phyloP scores from a whole-genome alignment of 1,140 invertebrate genomes.

The Microplitis mediator region DNA sequence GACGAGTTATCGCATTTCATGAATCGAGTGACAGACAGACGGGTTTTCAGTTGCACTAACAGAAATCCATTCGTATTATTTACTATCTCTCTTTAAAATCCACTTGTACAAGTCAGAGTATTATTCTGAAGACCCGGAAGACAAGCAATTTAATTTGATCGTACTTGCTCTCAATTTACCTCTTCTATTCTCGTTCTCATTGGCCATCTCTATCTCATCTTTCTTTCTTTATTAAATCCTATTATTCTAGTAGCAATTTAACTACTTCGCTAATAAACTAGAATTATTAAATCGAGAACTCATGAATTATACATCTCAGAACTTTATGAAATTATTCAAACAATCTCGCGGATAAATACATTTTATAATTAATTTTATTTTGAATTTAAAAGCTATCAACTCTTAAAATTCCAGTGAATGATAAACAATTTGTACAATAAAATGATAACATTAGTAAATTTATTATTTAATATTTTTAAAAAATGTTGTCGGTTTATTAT shows the following conservation, averaged over 20 bases:
- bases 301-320: slow-evolving; percentile 6
- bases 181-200: neutral
- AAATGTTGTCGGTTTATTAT: too few species aligned
- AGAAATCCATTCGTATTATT: neutral
- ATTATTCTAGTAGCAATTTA: neutral
- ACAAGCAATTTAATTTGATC: slow-evolving; percentile 17
- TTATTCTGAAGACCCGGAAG: slow-evolving; percentile 20
- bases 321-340: neutral
- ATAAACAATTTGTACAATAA: too few species aligned
- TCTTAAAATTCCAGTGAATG: too few species aligned
- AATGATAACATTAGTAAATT: too few species aligned
- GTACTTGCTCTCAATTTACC: neutral
- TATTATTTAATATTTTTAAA: too few species aligned
- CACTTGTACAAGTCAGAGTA: neutral
- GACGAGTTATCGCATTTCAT: slow-evolving; percentile 27
- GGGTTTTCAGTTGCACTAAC: neutral
- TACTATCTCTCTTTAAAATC: slow-evolving; percentile 9
- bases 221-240: neutral
- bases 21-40: slow-evolving; percentile 10
- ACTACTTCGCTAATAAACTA: neutral
- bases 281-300: neutral
- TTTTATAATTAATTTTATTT: too few species aligned
- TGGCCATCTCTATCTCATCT: neutral
- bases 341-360: too few species aligned
- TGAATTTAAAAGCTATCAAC: too few species aligned